Evolutionary conservation across 2,113 vertebrate species (phyloP).

Genomic region (Pituophis catenifer): DNA sequence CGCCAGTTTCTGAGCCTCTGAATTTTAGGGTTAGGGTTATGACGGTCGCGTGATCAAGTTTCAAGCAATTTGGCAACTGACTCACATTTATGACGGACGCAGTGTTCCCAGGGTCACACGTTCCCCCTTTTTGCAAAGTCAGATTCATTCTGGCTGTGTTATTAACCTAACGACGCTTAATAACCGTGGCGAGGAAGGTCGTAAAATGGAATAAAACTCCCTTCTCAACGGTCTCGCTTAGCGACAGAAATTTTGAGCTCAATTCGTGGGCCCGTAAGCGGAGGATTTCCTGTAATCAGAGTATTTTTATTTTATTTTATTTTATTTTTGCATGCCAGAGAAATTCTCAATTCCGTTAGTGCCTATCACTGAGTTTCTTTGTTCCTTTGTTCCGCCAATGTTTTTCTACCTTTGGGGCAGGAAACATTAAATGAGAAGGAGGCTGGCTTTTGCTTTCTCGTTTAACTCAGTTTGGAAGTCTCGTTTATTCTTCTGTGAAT

Average conservation of each 20-base stretch:
- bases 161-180: too few species aligned
- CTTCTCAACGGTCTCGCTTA: too few species aligned
- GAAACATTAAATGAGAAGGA: neutral
- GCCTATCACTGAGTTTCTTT: neutral
- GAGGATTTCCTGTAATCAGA: neutral
- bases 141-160: too few species aligned
- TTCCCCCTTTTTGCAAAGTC: too few species aligned
- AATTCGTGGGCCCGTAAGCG: neutral
- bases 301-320: neutral
- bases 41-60: too few species aligned
- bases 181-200: too few species aligned
- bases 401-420: neutral
- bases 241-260: too few species aligned
- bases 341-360: neutral
- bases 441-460: accelerated
- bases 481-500: neutral
- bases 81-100: too few species aligned
- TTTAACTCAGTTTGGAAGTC: neutral
- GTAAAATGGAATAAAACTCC: too few species aligned
- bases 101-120: neutral
- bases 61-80: too few species aligned
- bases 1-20: too few species aligned
- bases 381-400: neutral
- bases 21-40: too few species aligned
- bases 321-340: neutral